Base-by-base conservation (phyloP, 2,797 vertebrate species). In the Sparus aurata region DNA sequence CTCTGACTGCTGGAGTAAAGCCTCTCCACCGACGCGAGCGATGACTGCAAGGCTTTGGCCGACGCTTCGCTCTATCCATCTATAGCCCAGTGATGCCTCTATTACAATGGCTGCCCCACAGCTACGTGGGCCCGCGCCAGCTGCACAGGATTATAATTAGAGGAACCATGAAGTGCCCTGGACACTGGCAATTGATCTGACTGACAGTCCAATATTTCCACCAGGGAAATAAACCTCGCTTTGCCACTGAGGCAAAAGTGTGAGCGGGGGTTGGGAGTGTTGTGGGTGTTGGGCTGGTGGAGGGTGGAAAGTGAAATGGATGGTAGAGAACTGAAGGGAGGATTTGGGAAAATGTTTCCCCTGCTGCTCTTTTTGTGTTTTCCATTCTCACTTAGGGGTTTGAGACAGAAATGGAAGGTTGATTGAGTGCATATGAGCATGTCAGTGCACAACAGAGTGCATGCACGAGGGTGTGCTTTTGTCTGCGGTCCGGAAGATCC, bases 181-280 rank as follows among this genome's bases (percentile, higher is more conserved):
- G 94, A 95, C 94, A 94, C 92, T 93, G 91, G 93, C 94, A 94
- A 95, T 95, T 95, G 95, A 96, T 96, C 95, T 95, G 94, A 93
- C 90, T 95, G 95, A 95, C 95, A 95, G 94, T 89, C 94, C 94
- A 93, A 95, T 95, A 95, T 95, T 95, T 95, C 91, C 94, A 95
- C 94, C 87, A 89, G 95, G 95, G 95, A 96, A 95, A 96, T 96
- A 95, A 95, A 95, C 89, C 87, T 89, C 61, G 75, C 83, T 88
- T 92, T 90, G 85, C 76, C 82, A 88, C 91, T 75, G 77, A 87
- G 90, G 87, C 86, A 85, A 77, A 85, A 89, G 83, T 75, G 68
- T 30, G 77, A 58, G 68, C 18, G 79, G 66, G 81, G 74, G 74
- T 38, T 60, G 72, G 82, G 79, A 77, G 87, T 61, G 79, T 50